A percentile compares a stretch with the other conserved stretches of the same genome.
phyloP scores from a whole-genome alignment of 64 coral and sea anemone genomes.

The Montipora efflorescens region DNA sequence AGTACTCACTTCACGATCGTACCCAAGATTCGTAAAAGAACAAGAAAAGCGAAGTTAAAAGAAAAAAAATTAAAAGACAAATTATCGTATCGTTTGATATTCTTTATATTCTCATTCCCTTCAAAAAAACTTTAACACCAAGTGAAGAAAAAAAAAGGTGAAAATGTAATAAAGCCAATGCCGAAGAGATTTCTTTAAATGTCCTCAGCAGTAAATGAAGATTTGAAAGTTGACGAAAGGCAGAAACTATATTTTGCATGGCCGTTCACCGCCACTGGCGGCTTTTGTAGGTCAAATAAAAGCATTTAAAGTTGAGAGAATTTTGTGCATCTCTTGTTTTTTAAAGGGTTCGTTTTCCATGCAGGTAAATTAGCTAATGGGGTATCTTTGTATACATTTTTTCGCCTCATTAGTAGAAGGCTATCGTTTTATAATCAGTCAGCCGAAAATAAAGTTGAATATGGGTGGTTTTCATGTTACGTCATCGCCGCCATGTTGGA shows the following conservation, averaged over 20 bases:
- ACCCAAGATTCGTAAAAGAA: background rate
- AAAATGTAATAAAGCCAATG: constrained; percentile 20
- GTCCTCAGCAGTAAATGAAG: background rate
- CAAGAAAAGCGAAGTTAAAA: background rate
- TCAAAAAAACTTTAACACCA: background rate
- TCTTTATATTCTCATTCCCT: constrained; percentile 30
- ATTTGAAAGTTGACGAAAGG: background rate
- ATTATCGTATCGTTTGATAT: constrained; percentile 51
- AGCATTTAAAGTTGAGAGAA: constrained; percentile 4
- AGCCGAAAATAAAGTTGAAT: too few relatives aligned
- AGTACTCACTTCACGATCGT: background rate
- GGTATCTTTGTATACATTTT: too few relatives aligned
- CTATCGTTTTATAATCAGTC: too few relatives aligned
- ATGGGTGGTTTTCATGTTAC: too few relatives aligned
- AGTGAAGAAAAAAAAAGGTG: background rate
- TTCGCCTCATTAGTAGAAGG: too few relatives aligned
- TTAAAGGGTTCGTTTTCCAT: too few relatives aligned
- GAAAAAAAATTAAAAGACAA: constrained; percentile 21
- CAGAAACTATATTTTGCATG: constrained; percentile 1
- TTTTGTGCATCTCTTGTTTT: background rate
- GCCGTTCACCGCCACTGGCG: background rate
- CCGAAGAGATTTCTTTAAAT: background rate
- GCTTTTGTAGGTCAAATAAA: constrained; percentile 42
- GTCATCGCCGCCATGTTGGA: too few relatives aligned
- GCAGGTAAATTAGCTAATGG: too few relatives aligned